Conservation (phyloP, 2,888 invertebrate species). For the Leptothorax acervorum region DNA sequence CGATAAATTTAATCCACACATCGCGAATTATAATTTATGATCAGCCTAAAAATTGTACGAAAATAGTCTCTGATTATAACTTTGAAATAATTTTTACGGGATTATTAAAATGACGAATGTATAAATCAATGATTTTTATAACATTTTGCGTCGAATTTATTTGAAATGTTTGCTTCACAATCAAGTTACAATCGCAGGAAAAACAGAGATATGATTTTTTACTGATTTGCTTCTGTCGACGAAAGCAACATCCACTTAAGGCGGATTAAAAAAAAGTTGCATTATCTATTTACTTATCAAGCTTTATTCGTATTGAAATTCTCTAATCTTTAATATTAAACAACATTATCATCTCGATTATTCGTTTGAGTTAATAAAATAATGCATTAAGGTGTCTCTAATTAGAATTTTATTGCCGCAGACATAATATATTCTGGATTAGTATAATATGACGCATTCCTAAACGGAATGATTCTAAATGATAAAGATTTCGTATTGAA, state of each 20-base stretch:
- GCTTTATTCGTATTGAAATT: constrained; percentile 1
- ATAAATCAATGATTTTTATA: neutral
- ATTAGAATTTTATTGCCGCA: neutral
- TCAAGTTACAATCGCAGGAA: neutral
- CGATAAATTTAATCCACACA: neutral
- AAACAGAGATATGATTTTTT: constrained; percentile 12
- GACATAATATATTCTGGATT: neutral
- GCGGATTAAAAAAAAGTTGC: neutral
- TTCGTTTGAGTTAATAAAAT: neutral
- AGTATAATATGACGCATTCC: neutral
- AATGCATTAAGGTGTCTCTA: neutral
- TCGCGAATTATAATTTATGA: neutral
- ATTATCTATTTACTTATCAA: constrained; percentile 24
- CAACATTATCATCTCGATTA: no score
- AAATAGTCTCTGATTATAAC: neutral
- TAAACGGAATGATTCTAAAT: neutral
- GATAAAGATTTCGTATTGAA: neutral
- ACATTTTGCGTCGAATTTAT: neutral
- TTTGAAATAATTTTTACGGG: neutral
- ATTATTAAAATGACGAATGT: neutral
- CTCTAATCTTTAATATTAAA: constrained; percentile 10
- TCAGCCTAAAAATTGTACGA: neutral
- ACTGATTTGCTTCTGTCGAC: neutral
- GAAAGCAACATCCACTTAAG: neutral
- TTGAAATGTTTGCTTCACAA: neutral